These are phyloP conservation scores for Ganaspis sp. DNA, from an alignment of 1,140 invertebrate genomes.

Conservation along the genomic window DNA sequence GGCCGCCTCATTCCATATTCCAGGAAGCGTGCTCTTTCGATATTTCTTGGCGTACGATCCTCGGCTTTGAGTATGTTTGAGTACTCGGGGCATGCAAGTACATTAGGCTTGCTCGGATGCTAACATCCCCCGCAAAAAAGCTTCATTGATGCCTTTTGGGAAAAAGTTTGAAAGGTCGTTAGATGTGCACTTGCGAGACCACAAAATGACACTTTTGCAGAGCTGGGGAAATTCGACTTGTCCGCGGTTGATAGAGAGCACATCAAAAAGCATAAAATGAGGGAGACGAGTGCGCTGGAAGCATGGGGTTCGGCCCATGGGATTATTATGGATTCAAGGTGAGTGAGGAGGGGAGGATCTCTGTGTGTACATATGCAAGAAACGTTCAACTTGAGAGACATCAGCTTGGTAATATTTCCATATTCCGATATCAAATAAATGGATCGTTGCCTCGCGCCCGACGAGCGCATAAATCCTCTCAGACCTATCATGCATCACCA, in stretches of 20 bases:
- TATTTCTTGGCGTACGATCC: conserved; percentile 44
- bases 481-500: conserved; percentile 66
- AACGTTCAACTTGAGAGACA: conserved; percentile 60
- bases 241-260: conserved; percentile 60
- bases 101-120: conserved; percentile 34
- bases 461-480: conserved; percentile 67
- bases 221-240: conserved; percentile 48
- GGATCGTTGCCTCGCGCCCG: conserved; percentile 65
- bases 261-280: conserved; percentile 55
- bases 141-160: conserved; percentile 58
- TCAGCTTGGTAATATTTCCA: conserved; percentile 71
- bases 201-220: conserved; percentile 66
- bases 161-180: conserved; percentile 55
- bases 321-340: conserved; percentile 71
- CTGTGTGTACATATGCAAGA: conserved; percentile 47
- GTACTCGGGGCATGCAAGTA: background rate
- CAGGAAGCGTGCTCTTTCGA: conserved; percentile 52
- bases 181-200: conserved; percentile 48
- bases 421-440: conserved; percentile 73
- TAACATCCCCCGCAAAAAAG: conserved; percentile 48
- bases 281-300: conserved; percentile 51
- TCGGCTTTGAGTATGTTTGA: background rate
- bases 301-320: conserved; percentile 54
- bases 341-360: conserved; percentile 58
- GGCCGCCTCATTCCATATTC: conserved; percentile 60